Conservation (phyloP, 1,140 invertebrate genomes). For the Saxidomus purpurata region DNA sequence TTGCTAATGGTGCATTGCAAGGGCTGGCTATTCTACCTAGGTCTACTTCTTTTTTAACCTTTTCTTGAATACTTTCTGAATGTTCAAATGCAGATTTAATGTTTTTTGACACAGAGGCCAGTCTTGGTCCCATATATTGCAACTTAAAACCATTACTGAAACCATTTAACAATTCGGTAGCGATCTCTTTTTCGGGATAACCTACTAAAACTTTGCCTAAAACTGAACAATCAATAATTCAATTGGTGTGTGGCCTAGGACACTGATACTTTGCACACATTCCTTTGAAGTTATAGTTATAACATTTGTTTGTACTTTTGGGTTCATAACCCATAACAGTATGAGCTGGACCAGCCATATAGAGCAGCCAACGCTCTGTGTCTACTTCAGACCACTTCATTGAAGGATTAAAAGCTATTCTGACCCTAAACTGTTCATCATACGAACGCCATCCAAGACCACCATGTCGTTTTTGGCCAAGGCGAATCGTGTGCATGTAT, state of each 20-base stretch:
- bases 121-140: background rate
- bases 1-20: background rate
- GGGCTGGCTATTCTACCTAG: constrained; percentile 22
- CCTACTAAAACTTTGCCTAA: background rate
- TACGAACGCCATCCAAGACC: background rate
- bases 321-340: no score
- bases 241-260: background rate
- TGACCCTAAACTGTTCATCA: background rate
- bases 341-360: no score
- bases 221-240: background rate
- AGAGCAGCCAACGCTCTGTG: no score
- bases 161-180: background rate
- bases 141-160: background rate
- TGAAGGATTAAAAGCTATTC: no score
- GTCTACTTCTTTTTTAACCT: constrained; percentile 35
- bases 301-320: no score
- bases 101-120: constrained; percentile 3
- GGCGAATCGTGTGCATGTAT: background rate
- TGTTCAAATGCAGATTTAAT: constrained; percentile 31
- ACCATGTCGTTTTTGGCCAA: background rate
- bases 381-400: no score
- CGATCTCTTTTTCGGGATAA: background rate
- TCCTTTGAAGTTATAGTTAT: no score
- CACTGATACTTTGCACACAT: background rate
- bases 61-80: constrained; percentile 1